Percentiles rank a stretch among this genome's conserved stretches.
Evolutionary conservation across 2,888 invertebrate genomes (phyloP).

Genomic region (Mycalesis mineus): DNA sequence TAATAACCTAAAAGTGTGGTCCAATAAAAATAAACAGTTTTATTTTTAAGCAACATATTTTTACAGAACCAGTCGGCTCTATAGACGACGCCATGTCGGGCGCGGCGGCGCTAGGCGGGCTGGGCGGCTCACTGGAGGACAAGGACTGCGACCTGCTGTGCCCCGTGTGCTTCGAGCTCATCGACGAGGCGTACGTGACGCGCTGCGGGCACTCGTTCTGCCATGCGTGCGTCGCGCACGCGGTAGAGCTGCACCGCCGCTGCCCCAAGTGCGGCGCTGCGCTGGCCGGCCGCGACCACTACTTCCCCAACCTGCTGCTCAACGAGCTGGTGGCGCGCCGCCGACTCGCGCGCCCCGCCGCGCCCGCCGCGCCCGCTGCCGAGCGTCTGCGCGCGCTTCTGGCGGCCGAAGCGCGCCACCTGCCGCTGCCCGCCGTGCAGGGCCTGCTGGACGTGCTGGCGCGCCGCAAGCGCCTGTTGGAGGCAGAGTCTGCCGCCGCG

Average conservation of each 20-base stretch:
- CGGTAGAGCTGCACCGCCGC: slow-evolving; percentile 87
- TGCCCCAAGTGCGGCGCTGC: slow-evolving; percentile 91
- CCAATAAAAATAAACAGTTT: no score
- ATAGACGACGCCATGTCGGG: slow-evolving; percentile 49
- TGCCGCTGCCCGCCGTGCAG: slow-evolving; percentile 87
- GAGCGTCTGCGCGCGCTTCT: slow-evolving; percentile 81
- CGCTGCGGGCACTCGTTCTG: slow-evolving; percentile 96
- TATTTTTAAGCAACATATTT: no score
- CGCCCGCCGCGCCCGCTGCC: slow-evolving; percentile 35
- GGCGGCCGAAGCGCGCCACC: slow-evolving; percentile 82
- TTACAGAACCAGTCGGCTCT: no score
- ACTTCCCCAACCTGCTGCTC: slow-evolving; percentile 91
- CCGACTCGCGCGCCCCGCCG: slow-evolving; percentile 60
- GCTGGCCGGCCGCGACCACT: slow-evolving; percentile 82
- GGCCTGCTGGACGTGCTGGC: slow-evolving; percentile 88
- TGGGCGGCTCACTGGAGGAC: slow-evolving; percentile 81
- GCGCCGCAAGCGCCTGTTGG: slow-evolving; percentile 86
- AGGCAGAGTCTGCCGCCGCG: slow-evolving; percentile 87
- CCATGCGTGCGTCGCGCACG: slow-evolving; percentile 90
- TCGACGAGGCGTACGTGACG: slow-evolving; percentile 93
- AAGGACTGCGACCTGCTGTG: slow-evolving; percentile 80
- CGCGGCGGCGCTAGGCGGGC: slow-evolving; percentile 76
- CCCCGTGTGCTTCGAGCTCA: slow-evolving; percentile 92
- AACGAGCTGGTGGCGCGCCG: slow-evolving; percentile 88
- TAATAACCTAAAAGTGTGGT: no score